Base-by-base conservation (phyloP, 2,888 invertebrate genomes). In the Orchesella flavescens region DNA sequence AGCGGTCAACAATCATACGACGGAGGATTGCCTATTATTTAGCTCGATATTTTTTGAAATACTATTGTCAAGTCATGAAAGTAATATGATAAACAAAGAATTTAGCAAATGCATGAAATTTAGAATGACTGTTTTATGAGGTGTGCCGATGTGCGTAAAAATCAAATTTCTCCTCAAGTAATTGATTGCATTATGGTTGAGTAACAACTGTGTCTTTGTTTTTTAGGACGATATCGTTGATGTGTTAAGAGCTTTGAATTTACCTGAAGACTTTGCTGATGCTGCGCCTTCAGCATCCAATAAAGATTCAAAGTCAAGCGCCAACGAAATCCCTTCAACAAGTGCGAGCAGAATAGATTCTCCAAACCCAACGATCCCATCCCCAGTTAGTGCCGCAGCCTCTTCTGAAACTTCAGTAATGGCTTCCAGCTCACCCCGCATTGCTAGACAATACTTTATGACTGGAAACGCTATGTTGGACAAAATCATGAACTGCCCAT, bases 381-480 rank as follows among this genome's bases (percentile, higher is more conserved):
- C 88, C 19, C 87, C 87, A 24, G 85, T 81, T 12, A 68, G 84
- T 0, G 75, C 83, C 9, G 73, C 85, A 3, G 87, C 85, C 1
- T 82, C 87, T 2, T 87, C 87, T 0, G 85, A 85, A 59, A 74
- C 85, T 1, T 79, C 86, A 12, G 76, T 80, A 10, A 74, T 84
- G 55, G 73, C 83, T 12, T 84, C 85, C 69, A 86, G 84, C 57
- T 87, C 88, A 23, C 86, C 88, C 9, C 83, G 88, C 49, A 84
- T 88, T 72, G 87, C 88, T 17, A 84, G 88, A 61, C 88, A 88
- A 76, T 87, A 86, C 66, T 87, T 86, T 75, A 87, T 88, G 88
- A 88, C 88, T n/a, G 88, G 88, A 24, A 88, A 88, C 65, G 84
- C 88, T 59, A 88, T 88, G 88, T 78, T 88, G 84, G 88, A 88